Evolutionary conservation across 2,113 vertebrate genomes (phyloP), one percentile per base, ranked within the genome.

Genomic region (Lagopus muta): DNA sequence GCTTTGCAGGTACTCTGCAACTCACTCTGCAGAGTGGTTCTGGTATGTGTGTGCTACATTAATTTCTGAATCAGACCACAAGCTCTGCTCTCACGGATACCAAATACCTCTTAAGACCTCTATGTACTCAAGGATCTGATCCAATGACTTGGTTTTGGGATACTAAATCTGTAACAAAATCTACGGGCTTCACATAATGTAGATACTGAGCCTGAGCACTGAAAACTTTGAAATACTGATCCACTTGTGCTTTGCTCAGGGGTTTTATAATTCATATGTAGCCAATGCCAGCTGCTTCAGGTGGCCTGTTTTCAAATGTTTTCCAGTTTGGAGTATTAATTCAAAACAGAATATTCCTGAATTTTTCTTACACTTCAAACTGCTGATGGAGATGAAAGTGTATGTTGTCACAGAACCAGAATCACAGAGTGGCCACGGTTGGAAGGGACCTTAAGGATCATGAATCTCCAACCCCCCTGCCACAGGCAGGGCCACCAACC

Each of bases 91-190:
- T 38, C 1, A 13, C 30, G 48, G 40, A 70, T 36, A 36, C 19
- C 40, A n/a, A 64, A 45, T 45, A 21, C 42, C 10, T 30, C 43
- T 45, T n/a, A 45, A 45, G 47, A 22, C 6, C 54, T 15, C 20
- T 24, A 5, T 27, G 19, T 61, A 47, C 25, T 47, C 8, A 55
- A 40, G 6, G 22, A 20, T 76, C 48, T 65, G 30, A 91, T 43
- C 8, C 7, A 21, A 4, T 0, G 0, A 1, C 6, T 0, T 0
- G 28, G 72, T 11, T 15, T 4, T 61, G 47, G 42, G 11, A 21
- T 28, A 66, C 7, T 43, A 76, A 38, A 76, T 11, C 66, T 75
- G 42, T 40, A 67, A 17, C 4, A 72, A 82, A 61, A 75, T 20
- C n/a, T 30, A 6, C 8, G 43, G 16, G 8, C 22, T 72, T 75